Base-by-base conservation (phyloP, 2,888 invertebrate genomes). In the Galerucella pusilla region DNA sequence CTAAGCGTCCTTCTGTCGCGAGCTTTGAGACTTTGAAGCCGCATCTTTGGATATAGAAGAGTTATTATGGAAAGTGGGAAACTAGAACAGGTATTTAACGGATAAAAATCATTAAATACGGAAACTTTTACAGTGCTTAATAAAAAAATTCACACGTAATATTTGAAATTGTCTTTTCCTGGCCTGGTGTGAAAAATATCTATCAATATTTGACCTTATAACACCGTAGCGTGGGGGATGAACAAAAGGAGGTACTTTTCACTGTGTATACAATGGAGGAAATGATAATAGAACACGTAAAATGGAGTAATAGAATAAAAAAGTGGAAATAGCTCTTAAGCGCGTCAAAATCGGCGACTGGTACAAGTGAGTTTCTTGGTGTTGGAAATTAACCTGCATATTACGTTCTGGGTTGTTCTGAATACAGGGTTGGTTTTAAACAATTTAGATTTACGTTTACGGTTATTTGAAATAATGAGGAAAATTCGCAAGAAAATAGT, bases 331-430 rank as follows among this genome's bases (percentile, higher is more conserved):
- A 5, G 54, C 60, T 54, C 69, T 68, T 61, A 66, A 71, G 52
- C 60, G 64, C 35, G 64, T 59, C 25, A 46, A 74, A 73, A 76
- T 60, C 76, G 76, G 81, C 80, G 81, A 80, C 81, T 81, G 81
- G 81, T 81, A 81, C 81, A 78, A 71, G 14, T 49, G 6, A 42
- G 72, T 70, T 74, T 75, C 61, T 77, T 77, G 16, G 20, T 57
- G 57, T 57, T 57, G 20, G 57, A 57, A 57, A 57, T 57, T 57
- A 7, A 57, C 57, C 16, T 57, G 57, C 57, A 57, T 57, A 16
- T 57, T 57, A 10, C 20, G 16, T 20, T 57, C 11, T 16, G 20
- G 11, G n/a, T n/a, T n/a, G n/a, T n/a, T n/a, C n/a, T 20, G 16
- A 9, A 2, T 16, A 16, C 57, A 57, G 57, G 20, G 57, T 20